phyloP scores from a whole-genome alignment of 2,888 invertebrate species.

The Litoditis marina region DNA sequence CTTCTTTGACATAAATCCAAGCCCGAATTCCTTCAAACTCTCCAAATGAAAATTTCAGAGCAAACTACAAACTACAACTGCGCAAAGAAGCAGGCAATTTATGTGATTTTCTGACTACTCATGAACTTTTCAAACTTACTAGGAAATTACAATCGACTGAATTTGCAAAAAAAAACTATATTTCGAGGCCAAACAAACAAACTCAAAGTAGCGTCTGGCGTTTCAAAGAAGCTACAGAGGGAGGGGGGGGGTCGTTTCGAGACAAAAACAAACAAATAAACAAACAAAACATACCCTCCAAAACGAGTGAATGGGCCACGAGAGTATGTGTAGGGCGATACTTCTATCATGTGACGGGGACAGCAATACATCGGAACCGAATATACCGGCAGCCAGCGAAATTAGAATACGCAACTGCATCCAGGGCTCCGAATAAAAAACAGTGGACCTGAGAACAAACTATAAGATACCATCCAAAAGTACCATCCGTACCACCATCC shows the following conservation, averaged over 20 bases:
- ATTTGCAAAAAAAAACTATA: slow-evolving; percentile 1
- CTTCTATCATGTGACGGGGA: slow-evolving; percentile 46
- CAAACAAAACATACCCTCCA: slow-evolving; percentile 31
- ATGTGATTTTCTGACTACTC: too few species aligned
- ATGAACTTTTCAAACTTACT: too few species aligned
- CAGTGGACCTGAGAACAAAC: slow-evolving; percentile 33
- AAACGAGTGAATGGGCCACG: slow-evolving; percentile 52
- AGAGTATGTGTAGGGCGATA: slow-evolving; percentile 45
- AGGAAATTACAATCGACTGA: neutral
- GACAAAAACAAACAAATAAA: too few species aligned
- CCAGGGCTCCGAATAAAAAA: slow-evolving; percentile 39
- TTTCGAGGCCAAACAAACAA: slow-evolving; percentile 9
- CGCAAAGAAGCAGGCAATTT: too few species aligned
- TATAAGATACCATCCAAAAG: too few species aligned
- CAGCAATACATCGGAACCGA: slow-evolving; percentile 52
- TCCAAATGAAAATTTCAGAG: too few species aligned
- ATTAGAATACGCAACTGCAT: slow-evolving; percentile 35
- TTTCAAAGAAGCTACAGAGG: neutral
- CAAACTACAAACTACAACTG: too few species aligned
- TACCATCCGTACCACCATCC: too few species aligned
- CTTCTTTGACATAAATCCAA: too few species aligned
- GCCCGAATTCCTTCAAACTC: too few species aligned
- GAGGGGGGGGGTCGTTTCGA: too few species aligned
- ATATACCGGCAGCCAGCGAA: slow-evolving; percentile 35
- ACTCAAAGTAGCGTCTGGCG: neutral